Percentiles rank a stretch among this genome's conserved stretches.
These are phyloP conservation scores for Hydractinia symbiolongicarpus DNA, from an alignment of 30 jellyfish, hydroid and myxozoan species.

Conservation along the genomic window DNA sequence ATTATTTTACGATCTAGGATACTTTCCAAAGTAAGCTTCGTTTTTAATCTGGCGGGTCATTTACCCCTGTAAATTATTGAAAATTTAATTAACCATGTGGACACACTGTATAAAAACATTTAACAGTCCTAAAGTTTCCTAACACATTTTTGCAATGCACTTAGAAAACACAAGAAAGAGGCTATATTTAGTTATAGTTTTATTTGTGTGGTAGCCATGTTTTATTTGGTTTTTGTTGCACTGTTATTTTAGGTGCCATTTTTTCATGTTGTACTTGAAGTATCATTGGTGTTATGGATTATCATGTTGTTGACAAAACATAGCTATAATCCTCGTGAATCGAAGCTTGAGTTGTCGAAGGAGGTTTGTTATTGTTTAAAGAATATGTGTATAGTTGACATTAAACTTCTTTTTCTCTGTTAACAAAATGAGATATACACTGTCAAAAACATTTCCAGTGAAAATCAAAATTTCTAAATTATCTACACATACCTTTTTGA, in stretches of 20 bases:
- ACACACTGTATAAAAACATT: too few species aligned
- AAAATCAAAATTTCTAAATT: not conserved
- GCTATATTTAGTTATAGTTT: too few species aligned
- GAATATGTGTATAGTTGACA: not conserved
- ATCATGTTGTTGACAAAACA: constrained; percentile 59
- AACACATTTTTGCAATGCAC: too few species aligned
- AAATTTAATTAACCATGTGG: too few species aligned
- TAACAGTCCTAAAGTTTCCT: too few species aligned
- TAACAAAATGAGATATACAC: not conserved
- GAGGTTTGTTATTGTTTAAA: constrained; percentile 48
- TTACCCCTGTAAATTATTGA: too few species aligned
- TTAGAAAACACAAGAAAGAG: too few species aligned
- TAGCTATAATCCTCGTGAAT: constrained; percentile 90
- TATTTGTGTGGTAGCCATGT: too few species aligned
- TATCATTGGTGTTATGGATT: constrained; percentile 72
- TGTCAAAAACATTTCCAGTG: not conserved
- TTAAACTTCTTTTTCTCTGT: not conserved
- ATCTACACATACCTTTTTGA: not conserved
- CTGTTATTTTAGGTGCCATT: constrained; percentile 85
- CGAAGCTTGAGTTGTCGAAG: constrained; percentile 67
- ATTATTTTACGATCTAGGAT: too few species aligned
- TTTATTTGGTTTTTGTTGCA: too few species aligned
- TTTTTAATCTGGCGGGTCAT: too few species aligned
- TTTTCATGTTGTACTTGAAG: constrained; percentile 84
- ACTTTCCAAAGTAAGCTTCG: too few species aligned